These are phyloP conservation scores for Astropecten irregularis DNA, from an alignment of 53 echinoderm and acorn worm genomes.

Conservation along the genomic window DNA sequence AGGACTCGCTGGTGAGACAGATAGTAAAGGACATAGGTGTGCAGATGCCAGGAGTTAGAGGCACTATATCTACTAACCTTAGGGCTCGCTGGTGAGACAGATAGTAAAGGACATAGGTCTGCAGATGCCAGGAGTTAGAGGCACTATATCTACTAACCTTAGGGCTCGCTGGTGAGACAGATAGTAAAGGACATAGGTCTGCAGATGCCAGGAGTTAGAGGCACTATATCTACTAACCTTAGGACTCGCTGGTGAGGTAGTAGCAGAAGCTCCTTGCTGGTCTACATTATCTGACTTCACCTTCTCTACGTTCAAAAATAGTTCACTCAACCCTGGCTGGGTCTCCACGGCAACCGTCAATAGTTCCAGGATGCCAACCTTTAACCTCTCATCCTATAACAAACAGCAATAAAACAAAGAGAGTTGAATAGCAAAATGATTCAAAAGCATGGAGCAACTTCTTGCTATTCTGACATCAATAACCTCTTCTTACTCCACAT, in stretches of 20 bases:
- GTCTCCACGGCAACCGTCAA: conserved; percentile 91
- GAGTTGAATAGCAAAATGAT: neutral
- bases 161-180: too few relatives aligned
- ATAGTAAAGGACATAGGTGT: too few relatives aligned
- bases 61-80: too few relatives aligned
- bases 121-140: too few relatives aligned
- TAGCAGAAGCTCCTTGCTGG: neutral
- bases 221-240: conserved; percentile 9
- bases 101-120: too few relatives aligned
- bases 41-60: too few relatives aligned
- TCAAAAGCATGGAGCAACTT: neutral
- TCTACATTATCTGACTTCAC: neutral
- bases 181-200: too few relatives aligned
- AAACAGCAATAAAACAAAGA: neutral
- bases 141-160: too few relatives aligned
- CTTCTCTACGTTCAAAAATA: conserved; percentile 82
- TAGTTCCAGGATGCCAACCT: conserved; percentile 87
- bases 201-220: too few relatives aligned
- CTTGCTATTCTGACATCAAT: neutral
- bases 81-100: too few relatives aligned
- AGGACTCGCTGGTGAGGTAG: neutral
- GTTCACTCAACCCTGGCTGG: conserved; percentile 92
- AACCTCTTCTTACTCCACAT: too few relatives aligned
- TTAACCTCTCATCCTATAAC: conserved; percentile 79
- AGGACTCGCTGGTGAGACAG: too few relatives aligned